Base-by-base conservation (phyloP, 2,113 vertebrate species). In the Anhinga anhinga region DNA sequence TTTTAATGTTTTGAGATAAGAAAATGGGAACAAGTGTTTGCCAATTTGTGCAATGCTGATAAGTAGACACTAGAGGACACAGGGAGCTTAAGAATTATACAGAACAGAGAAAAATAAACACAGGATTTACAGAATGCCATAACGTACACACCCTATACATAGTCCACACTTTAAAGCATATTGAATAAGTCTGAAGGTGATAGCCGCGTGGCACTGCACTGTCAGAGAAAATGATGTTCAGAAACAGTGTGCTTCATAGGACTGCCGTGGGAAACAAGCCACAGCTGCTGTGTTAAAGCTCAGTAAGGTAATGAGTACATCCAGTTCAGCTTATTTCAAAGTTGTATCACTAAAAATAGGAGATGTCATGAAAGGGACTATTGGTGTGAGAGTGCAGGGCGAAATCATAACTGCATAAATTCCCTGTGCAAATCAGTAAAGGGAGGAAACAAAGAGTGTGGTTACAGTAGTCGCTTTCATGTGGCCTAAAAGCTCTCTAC, bases 41-140 rank as follows among this genome's bases (percentile, higher is more conserved):
- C 16, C 22, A 14, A 2, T 79, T 71, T 40, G 32, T 94, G 69
- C 71, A 79, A 12, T 96, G 61, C 40, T 82, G 6, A 44, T 72
- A 42, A 25, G 20, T 23, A 90, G 61, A 87, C 76, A 69, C 71
- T 83, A 97, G 88, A 93, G 88, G 96, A 90, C 58, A 79, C 13
- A 87, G 76, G 27, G 44, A 71, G 26, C 29, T 94, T 49, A 67
- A 86, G 36, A 66, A 89, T 87, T 40, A 44, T 11, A 17, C 44
- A 76, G 42, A 5, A 38, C 23, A 34, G 9, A 25, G 40, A 15
- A 78, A 77, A 84, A 79, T 29, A 49, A 66, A 32, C 15, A 32
- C 15, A 58, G 62, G 30, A 63, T 82, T 84, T 77, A n/a, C 38
- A 71, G 38, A 55, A 40, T 66, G 22, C 20, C 23, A 27, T 49